Evolutionary conservation across 2,888 invertebrate genomes (phyloP), one percentile per base, ranked within the genome.

Genomic region (Polyommatus iphigenia): DNA sequence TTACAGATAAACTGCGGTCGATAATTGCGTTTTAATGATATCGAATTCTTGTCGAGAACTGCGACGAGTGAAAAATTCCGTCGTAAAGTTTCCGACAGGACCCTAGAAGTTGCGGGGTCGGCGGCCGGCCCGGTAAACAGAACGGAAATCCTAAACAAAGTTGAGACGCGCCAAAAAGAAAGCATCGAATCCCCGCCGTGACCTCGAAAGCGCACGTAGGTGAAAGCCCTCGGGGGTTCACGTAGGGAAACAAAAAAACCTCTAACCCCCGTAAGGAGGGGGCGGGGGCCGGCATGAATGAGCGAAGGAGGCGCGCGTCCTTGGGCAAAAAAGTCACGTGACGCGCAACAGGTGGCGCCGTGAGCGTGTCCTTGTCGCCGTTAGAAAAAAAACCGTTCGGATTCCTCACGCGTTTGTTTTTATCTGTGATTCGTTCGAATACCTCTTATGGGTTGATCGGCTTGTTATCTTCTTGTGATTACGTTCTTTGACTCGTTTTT

Each of bases 241-340:
- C 91, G 92, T 91, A 90, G 91, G 92, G 93, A 91, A 91, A 90
- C 91, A 93, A 94, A 94, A 93, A 67, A 93, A 93, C 89, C 88
- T 83, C 90, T 88, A 88, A 89, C 90, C 89, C 91, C 89, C 90
- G 86, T 86, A 91, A 91, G 91, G 91, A 89, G 90, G 87, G 89
- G 90, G 91, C 89, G 87, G 89, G 90, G 91, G 89, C 92, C 87
- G 92, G 93, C 93, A 89, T 94, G 93, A 94, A 93, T 94, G 93
- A 91, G 91, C 91, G 92, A 93, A 93, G 93, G 93, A 91, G 92
- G 91, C 89, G 88, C 87, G 89, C 92, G 93, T 93, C 93, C 93
- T 93, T 94, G 91, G 87, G 92, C 92, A 93, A 94, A 94, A 94
- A 94, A 93, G 93, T 93, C 92, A 93, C 93, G 93, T 93, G 93